A percentile compares a stretch with the other conserved stretches of the same genome.
Evolutionary conservation across 2,888 invertebrate genomes (phyloP).

Genomic region (Idaea dimidiata): DNA sequence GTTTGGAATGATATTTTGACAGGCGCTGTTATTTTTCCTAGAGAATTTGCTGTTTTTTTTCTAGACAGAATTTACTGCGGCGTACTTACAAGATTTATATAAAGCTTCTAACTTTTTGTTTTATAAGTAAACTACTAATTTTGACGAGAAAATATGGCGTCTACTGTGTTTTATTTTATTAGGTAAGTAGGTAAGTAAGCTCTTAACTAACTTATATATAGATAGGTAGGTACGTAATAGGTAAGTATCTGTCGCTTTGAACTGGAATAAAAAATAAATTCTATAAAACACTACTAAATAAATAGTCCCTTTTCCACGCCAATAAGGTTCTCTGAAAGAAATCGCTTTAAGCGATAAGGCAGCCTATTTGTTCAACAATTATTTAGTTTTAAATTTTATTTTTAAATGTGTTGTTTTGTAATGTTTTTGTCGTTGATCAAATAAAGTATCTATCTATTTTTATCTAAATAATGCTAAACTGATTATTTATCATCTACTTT

Average conservation of each 20-base stretch:
- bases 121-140: background rate
- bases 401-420: no score
- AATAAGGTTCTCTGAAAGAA: no score
- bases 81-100: background rate
- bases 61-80: background rate
- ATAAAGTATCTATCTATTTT: no score
- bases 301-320: no score
- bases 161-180: background rate
- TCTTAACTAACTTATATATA: background rate
- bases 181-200: background rate
- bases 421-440: no score
- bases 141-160: background rate
- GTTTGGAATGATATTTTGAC: conserved; percentile 1
- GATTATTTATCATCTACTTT: background rate
- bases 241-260: background rate
- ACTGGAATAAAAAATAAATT: background rate
- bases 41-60: background rate
- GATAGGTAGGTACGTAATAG: background rate
- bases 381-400: no score
- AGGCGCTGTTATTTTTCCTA: background rate
- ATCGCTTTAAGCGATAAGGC: no score
- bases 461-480: no score
- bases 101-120: background rate
- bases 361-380: no score
- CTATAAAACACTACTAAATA: no score